These are phyloP conservation scores for Lepidurus arcticus DNA, from an alignment of 1,140 invertebrate genomes.

Conservation along the genomic window DNA sequence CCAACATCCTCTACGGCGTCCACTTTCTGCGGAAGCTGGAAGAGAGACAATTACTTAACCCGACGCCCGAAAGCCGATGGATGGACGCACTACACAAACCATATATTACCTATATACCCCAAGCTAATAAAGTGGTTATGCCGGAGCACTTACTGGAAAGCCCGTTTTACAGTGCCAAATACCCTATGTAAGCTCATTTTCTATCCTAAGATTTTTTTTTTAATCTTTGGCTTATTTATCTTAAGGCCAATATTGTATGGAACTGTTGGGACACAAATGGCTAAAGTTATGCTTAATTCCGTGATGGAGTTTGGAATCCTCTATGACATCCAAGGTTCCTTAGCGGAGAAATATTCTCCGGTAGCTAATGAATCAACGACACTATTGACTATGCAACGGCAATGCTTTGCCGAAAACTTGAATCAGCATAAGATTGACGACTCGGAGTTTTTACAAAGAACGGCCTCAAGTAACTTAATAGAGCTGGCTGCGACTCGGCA, in stretches of 20 bases:
- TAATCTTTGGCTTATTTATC: constrained; percentile 29
- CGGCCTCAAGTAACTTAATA: constrained; percentile 29
- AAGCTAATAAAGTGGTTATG: constrained; percentile 48
- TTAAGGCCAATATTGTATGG: constrained; percentile 49
- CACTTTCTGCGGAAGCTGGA: constrained; percentile 42
- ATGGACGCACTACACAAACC: constrained; percentile 40
- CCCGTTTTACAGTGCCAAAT: constrained; percentile 45
- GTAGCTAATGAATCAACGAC: constrained; percentile 40
- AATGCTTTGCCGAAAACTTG: constrained; percentile 27
- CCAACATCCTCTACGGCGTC: constrained; percentile 47
- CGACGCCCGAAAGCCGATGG: constrained; percentile 43
- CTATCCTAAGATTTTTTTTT: background rate
- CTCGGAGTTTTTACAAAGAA: constrained; percentile 29
- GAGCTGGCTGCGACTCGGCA: constrained; percentile 29
- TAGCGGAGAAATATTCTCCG: constrained; percentile 42
- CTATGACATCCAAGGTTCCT: constrained; percentile 46
- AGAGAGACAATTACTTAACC: constrained; percentile 40
- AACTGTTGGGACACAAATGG: constrained; percentile 48
- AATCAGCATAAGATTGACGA: constrained; percentile 29
- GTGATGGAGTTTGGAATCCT: constrained; percentile 46
- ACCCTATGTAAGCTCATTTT: constrained; percentile 43
- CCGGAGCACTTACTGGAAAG: constrained; percentile 44
- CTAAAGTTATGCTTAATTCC: constrained; percentile 44
- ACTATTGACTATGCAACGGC: constrained; percentile 39
- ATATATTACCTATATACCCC: constrained; percentile 44